phyloP scores from a whole-genome alignment of 2,113 vertebrate species.

The Alouatta palliata region DNA sequence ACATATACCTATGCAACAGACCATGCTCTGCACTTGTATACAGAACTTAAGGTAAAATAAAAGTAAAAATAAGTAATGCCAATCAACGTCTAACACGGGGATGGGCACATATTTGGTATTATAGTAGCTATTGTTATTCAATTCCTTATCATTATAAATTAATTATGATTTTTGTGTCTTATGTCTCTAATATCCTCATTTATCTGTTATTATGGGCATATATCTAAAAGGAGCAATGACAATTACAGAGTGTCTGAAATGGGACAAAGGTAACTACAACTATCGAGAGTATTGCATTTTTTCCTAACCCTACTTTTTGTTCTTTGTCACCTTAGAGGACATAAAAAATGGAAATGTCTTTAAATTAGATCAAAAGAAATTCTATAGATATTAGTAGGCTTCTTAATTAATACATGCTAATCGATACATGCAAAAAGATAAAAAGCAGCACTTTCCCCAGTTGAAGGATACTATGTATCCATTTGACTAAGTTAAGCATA shows the following conservation, averaged over 20 bases:
- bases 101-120: neutral
- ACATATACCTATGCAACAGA: too few species aligned
- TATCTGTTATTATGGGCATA: neutral
- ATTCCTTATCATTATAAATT: neutral
- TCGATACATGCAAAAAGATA: neutral
- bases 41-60: too few species aligned
- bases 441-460: neutral
- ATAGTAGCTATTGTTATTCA: neutral
- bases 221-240: neutral
- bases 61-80: neutral
- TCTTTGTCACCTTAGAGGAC: neutral
- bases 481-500: neutral
- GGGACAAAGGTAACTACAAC: neutral
- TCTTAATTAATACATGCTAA: neutral
- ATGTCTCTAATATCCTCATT: neutral
- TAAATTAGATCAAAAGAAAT: neutral
- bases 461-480: neutral
- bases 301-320: neutral
- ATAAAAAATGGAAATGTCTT: neutral
- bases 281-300: neutral
- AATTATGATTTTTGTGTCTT: neutral
- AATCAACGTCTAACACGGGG: neutral
- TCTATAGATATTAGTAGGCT: neutral
- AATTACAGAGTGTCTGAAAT: neutral
- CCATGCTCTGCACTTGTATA: too few species aligned